Conservation (phyloP, 2,888 invertebrate genomes). For the Antitype chi region DNA sequence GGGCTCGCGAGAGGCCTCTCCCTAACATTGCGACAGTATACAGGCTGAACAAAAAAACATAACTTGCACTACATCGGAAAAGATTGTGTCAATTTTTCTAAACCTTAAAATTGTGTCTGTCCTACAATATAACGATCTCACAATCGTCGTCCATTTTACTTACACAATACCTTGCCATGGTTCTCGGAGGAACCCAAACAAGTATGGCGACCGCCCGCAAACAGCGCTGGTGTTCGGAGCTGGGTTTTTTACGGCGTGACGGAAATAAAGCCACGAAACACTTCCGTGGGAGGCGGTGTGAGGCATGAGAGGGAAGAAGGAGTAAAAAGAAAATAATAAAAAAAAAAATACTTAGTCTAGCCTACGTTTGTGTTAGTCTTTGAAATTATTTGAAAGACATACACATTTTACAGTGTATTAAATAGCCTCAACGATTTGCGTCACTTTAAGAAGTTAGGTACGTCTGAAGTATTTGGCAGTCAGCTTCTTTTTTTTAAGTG, state of each 20-base stretch:
- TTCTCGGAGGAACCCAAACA: conserved; percentile 35
- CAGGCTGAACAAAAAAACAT: too few relatives aligned
- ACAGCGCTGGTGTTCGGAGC: conserved; percentile 72
- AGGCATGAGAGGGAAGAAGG: conserved; percentile 27
- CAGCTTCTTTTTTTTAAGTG: too few relatives aligned
- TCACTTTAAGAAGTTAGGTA: too few relatives aligned
- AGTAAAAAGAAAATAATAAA: not conserved
- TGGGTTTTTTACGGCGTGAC: conserved; percentile 80
- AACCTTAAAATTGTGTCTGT: not conserved
- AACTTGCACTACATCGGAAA: not conserved
- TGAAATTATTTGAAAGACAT: too few relatives aligned
- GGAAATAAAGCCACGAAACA: conserved; percentile 82
- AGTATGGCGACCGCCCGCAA: conserved; percentile 71
- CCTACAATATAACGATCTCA: conserved; percentile 7
- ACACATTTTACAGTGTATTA: too few relatives aligned
- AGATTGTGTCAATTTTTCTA: not conserved
- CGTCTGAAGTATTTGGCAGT: too few relatives aligned
- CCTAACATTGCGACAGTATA: too few relatives aligned
- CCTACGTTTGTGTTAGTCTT: too few relatives aligned
- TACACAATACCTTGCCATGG: conserved; percentile 27
- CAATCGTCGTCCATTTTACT: conserved; percentile 23
- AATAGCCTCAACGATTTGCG: too few relatives aligned
- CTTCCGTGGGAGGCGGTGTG: conserved; percentile 71
- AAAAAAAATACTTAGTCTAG: not conserved
- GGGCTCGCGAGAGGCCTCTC: too few relatives aligned